Conservation (phyloP, 2,797 vertebrate species). For the Takifugu ocellatus region DNA sequence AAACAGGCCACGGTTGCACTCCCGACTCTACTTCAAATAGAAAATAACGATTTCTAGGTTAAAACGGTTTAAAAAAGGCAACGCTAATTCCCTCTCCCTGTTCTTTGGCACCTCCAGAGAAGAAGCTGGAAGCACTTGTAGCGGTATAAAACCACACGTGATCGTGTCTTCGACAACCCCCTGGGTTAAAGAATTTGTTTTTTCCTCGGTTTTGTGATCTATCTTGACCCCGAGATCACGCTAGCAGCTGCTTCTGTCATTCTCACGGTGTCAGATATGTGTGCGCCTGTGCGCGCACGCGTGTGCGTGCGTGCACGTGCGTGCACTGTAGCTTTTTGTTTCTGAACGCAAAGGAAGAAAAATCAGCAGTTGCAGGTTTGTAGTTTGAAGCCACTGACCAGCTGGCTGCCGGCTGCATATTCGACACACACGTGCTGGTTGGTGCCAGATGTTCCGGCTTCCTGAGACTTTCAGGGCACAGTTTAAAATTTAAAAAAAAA, state of each 20-base stretch:
- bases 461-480: conserved; percentile 1
- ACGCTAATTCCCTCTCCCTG: background rate
- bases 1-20: conserved; percentile 1
- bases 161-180: conserved; percentile 24
- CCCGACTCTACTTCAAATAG: background rate
- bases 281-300: conserved; percentile 5
- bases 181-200: conserved; percentile 68
- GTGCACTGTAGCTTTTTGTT: conserved; percentile 17
- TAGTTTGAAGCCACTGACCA: conserved; percentile 16
- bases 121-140: conserved; percentile 20
- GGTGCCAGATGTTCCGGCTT: conserved; percentile 26
- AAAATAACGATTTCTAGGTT: background rate
- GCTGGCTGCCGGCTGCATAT: conserved; percentile 9
- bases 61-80: background rate
- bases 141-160: conserved; percentile 2
- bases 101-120: background rate
- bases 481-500: no score
- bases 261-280: conserved; percentile 35
- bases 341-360: background rate
- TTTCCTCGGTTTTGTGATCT: conserved; percentile 58
- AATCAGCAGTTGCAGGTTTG: conserved; percentile 1
- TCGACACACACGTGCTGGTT: conserved; percentile 1
- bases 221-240: conserved; percentile 61
- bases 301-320: conserved; percentile 20
- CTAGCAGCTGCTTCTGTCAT: conserved; percentile 68